Base-by-base conservation (phyloP, 2,113 vertebrate species). In the Seriola rivoliana region DNA sequence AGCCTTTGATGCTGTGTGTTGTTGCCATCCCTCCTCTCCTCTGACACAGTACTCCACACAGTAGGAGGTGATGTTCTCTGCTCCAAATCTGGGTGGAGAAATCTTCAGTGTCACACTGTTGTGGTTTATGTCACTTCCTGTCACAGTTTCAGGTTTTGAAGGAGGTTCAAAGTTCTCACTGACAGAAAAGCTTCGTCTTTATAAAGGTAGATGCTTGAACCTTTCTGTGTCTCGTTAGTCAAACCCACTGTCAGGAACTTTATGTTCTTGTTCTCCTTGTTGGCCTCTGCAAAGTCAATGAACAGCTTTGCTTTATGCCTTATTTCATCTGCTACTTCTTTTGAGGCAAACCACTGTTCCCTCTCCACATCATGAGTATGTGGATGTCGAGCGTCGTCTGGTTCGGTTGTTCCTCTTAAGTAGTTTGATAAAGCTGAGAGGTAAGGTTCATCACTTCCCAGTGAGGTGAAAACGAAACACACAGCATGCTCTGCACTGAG, bases 381-480 rank as follows among this genome's bases (percentile, higher is more conserved):
- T 32, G 52, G 21, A n/a, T 38, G 6, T 36, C 46, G 16, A 25
- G n/a, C 25, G 25, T 25, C 25, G 25, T 25, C 25, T 25, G 25
- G 40, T 73, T 63, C 46, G 29, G 32, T 1, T 52, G 46, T 63
- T 75, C 62, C n/a, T 70, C 1, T 40, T 7, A 82, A n/a, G 59
- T 85, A 90, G 57, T 72, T 23, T 32, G 66, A 78, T 42, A 84
- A 64, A 55, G 59, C 57, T n/a, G 69, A 73, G 36, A 90, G 78
- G n/a, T 72, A 83, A 0, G 62, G 58, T 34, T 93, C 90, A 55
- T 5, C 19, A 8, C 13, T 46, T 59, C 52, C 84, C 46, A 91
- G 48, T 16, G 88, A 92, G 34, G 91, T 87, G 59, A 90, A 91
- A 4, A 76, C 55, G 40, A 90, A 89, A 32, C 84, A 85, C n/a